These are phyloP conservation scores for Coracias cyanogaster DNA, from an alignment of 2,797 vertebrate species.

Conservation along the genomic window DNA sequence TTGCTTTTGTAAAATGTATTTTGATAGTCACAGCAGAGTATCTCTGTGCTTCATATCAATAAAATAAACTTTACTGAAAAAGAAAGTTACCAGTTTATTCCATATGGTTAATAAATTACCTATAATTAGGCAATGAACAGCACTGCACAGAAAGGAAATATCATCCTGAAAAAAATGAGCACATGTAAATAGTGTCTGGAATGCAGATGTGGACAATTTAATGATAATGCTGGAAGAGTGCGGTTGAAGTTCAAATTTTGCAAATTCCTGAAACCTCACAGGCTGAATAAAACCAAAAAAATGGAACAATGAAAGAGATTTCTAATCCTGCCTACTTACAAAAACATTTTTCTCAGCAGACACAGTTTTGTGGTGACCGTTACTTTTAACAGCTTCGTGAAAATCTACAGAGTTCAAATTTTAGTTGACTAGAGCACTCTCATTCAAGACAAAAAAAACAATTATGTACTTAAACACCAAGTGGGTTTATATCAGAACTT, in stretches of 20 bases:
- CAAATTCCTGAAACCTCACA: slow-evolving; percentile 36
- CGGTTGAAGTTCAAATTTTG: slow-evolving; percentile 35
- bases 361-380: not conserved
- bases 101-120: slow-evolving; percentile 13
- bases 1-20: not conserved
- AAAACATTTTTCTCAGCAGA: slow-evolving; percentile 32
- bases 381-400: not conserved
- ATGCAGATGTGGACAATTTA: slow-evolving; percentile 70
- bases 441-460: not conserved
- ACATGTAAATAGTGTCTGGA: slow-evolving; percentile 44
- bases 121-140: slow-evolving; percentile 20
- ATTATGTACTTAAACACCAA: not conserved
- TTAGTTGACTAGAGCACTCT: not conserved
- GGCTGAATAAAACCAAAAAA: not conserved
- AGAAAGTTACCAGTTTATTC: not conserved
- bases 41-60: not conserved
- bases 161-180: slow-evolving; percentile 1
- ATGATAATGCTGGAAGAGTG: slow-evolving; percentile 24
- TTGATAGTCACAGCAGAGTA: not conserved
- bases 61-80: not conserved
- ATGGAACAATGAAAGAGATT: not conserved
- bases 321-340: not conserved
- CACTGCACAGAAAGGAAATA: slow-evolving; percentile 26
- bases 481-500: not conserved
- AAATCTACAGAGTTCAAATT: not conserved